Evolutionary conservation across 2,888 invertebrate species (phyloP).

Genomic region (Petrolisthes cinctipes): DNA sequence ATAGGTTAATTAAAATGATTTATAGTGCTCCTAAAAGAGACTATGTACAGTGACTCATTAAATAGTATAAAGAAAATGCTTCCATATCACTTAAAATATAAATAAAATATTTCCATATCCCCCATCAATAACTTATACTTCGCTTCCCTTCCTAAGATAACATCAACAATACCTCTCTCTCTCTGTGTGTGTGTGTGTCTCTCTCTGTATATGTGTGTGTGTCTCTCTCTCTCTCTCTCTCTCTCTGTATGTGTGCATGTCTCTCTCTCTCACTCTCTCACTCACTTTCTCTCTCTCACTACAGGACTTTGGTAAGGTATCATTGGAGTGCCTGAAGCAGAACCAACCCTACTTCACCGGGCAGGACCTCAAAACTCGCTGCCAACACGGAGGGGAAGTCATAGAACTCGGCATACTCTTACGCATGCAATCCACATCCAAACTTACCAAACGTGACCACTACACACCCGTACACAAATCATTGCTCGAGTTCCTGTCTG

Average conservation of each 20-base stretch:
- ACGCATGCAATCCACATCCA: slow-evolving; percentile 68
- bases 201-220: too few relatives aligned
- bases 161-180: too few relatives aligned
- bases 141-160: too few relatives aligned
- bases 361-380: slow-evolving; percentile 72
- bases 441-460: slow-evolving; percentile 66
- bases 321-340: slow-evolving; percentile 72
- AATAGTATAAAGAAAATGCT: too few relatives aligned
- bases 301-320: slow-evolving; percentile 74
- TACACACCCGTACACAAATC: slow-evolving; percentile 73
- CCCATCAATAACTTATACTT: too few relatives aligned
- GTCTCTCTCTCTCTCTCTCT: slow-evolving; percentile 2
- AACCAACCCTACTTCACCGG: slow-evolving; percentile 72
- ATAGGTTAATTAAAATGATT: too few relatives aligned
- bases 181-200: slow-evolving; percentile 10
- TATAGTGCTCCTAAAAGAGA: too few relatives aligned
- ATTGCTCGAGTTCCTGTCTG: slow-evolving; percentile 74
- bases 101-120: too few relatives aligned
- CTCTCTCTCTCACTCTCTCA: neutral
- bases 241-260: neutral
- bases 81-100: too few relatives aligned
- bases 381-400: slow-evolving; percentile 70
- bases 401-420: slow-evolving; percentile 72
- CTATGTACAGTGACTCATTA: too few relatives aligned
- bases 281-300: slow-evolving; percentile 68